Conservation (phyloP, 2,888 invertebrate genomes). For the Taenaris catops region DNA sequence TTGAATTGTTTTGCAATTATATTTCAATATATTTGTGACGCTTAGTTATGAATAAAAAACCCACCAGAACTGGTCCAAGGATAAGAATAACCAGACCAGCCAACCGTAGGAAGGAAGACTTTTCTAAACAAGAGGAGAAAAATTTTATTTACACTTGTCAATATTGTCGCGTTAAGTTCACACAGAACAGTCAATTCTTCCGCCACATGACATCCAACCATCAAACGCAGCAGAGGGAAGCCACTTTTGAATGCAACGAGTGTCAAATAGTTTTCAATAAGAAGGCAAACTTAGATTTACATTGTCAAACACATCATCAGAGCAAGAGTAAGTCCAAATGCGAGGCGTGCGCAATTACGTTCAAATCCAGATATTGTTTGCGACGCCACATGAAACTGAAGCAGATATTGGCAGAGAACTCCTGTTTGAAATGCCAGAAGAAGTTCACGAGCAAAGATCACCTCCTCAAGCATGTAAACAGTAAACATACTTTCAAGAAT, state of each 20-base stretch:
- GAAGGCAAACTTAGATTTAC: constrained; percentile 52
- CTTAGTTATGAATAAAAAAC: constrained; percentile 65
- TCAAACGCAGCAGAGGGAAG: constrained; percentile 52
- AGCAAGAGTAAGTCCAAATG: constrained; percentile 59
- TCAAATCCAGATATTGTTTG: constrained; percentile 65
- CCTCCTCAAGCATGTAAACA: constrained; percentile 52
- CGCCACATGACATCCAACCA: constrained; percentile 71
- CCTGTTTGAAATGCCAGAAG: constrained; percentile 63
- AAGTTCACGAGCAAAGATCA: constrained; percentile 56
- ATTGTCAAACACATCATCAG: constrained; percentile 61
- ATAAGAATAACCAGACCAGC: constrained; percentile 57
- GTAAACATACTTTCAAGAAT: constrained; percentile 61
- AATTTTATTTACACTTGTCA: constrained; percentile 61
- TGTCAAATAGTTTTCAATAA: constrained; percentile 61
- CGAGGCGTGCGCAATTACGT: constrained; percentile 60
- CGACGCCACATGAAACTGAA: constrained; percentile 62
- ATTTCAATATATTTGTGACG: constrained; percentile 8
- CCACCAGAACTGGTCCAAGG: constrained; percentile 53
- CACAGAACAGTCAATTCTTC: constrained; percentile 66
- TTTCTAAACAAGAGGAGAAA: constrained; percentile 40
- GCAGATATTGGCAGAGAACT: constrained; percentile 54
- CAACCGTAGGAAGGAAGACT: constrained; percentile 43
- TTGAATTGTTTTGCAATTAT: constrained; percentile 10
- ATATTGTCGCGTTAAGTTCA: constrained; percentile 61
- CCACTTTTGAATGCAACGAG: constrained; percentile 60